phyloP scores from a whole-genome alignment of 2,797 vertebrate species.

The Syngnathus rostellatus region DNA sequence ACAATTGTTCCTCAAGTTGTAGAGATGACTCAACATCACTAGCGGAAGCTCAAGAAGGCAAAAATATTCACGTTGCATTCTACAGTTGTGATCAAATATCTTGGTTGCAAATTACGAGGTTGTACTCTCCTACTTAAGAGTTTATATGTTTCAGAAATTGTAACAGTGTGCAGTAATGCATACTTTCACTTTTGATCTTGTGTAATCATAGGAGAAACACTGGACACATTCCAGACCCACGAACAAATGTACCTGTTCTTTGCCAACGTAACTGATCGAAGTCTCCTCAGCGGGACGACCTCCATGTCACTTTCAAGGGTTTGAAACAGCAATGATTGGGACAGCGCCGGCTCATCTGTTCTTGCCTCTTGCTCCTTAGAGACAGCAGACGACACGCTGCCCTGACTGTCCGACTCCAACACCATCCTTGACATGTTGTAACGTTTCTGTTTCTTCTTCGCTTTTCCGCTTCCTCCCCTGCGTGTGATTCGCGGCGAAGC shows the following conservation, averaged over 20 bases:
- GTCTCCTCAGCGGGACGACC: not conserved
- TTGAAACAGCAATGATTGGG: not conserved
- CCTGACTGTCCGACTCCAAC: constrained; percentile 60
- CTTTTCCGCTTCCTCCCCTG: not conserved
- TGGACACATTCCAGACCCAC: not conserved
- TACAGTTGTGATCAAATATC: not conserved
- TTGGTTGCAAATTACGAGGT: not conserved
- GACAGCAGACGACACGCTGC: constrained; percentile 13
- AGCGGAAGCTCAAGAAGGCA: constrained; percentile 13
- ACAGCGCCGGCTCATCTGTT: constrained; percentile 6
- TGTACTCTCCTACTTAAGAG: not conserved
- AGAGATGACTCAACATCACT: constrained; percentile 2
- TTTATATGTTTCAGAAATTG: no score
- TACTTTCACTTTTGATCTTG: no score
- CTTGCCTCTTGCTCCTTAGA: constrained; percentile 17
- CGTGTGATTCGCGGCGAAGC: constrained; percentile 5
- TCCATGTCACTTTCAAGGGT: not conserved
- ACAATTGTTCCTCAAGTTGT: constrained; percentile 20
- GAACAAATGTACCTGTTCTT: not conserved
- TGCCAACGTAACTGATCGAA: not conserved
- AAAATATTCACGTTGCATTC: constrained; percentile 6
- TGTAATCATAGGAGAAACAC: no score
- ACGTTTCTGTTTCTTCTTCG: not conserved
- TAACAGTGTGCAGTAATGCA: no score
- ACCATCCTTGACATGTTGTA: constrained; percentile 58